Conservation (phyloP, 2,113 vertebrate genomes). For the Sakesphorus luctuosus region DNA sequence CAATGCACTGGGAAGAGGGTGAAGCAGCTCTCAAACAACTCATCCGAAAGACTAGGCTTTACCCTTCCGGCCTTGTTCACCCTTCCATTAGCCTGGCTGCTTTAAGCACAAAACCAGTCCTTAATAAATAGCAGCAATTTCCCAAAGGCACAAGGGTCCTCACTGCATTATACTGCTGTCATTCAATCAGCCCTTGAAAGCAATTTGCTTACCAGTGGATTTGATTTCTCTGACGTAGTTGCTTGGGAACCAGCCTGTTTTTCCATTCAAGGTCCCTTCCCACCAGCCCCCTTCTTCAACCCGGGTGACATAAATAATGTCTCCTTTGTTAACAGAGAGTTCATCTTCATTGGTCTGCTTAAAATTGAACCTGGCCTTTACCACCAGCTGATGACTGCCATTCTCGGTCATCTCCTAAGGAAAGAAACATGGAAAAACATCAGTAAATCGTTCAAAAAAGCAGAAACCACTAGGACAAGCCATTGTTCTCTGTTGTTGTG, state of each 20-base stretch:
- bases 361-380: conserved; percentile 98
- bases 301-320: conserved; percentile 91
- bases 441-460: background rate
- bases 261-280: conserved; percentile 92
- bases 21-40: background rate
- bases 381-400: conserved; percentile 86
- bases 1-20: background rate
- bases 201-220: conserved; percentile 85
- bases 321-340: conserved; percentile 94
- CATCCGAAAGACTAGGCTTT: background rate
- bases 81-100: background rate
- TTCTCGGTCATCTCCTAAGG: conserved; percentile 96
- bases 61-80: background rate
- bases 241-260: conserved; percentile 98
- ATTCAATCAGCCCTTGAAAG: conserved; percentile 20
- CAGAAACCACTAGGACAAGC: background rate
- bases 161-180: background rate
- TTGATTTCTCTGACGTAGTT: conserved; percentile 98
- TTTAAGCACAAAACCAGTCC: background rate
- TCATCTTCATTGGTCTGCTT: conserved; percentile 99
- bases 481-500: conserved; percentile 31
- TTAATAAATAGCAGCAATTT: conserved; percentile 32
- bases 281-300: conserved; percentile 99
- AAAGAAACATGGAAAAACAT: conserved; percentile 14
- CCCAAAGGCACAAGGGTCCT: background rate